Evolutionary conservation across 1,140 invertebrate species (phyloP).

Genomic region (Drosophila malerkotliana): DNA sequence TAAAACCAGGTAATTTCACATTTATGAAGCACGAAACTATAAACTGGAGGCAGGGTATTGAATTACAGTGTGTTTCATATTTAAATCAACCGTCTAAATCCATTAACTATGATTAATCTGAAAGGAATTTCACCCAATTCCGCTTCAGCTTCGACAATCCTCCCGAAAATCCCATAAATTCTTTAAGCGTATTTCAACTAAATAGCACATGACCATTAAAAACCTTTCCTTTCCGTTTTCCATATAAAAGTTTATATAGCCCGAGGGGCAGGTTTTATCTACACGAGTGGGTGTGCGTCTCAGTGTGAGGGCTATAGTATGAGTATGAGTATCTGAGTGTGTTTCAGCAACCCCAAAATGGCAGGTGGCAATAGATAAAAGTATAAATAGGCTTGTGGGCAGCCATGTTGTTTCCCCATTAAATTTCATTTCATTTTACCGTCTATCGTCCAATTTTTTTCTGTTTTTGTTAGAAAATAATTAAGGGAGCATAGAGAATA

Average conservation of each 20-base stretch:
- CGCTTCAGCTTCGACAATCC: slow-evolving; percentile 23
- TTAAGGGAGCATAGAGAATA: slow-evolving; percentile 51
- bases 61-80: slow-evolving; percentile 4
- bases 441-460: slow-evolving; percentile 25
- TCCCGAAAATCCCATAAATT: slow-evolving; percentile 37
- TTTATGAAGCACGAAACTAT: slow-evolving; percentile 8
- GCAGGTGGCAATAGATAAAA: slow-evolving; percentile 73
- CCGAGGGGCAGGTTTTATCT: slow-evolving; percentile 69
- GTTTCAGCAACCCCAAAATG: slow-evolving; percentile 68
- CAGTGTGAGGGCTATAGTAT: neutral
- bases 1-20: slow-evolving; percentile 36
- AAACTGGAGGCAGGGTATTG: neutral
- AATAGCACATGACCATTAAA: slow-evolving; percentile 33
- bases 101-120: slow-evolving; percentile 43
- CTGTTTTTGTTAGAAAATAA: slow-evolving; percentile 42
- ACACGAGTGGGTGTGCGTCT: slow-evolving; percentile 33
- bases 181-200: slow-evolving; percentile 31
- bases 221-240: slow-evolving; percentile 34
- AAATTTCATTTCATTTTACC: slow-evolving; percentile 53
- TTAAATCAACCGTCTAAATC: slow-evolving; percentile 11
- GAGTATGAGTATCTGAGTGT: slow-evolving; percentile 9
- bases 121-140: slow-evolving; percentile 24
- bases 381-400: slow-evolving; percentile 54
- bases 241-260: slow-evolving; percentile 60
- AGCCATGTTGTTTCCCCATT: slow-evolving; percentile 63